phyloP scores from a whole-genome alignment of 2,797 vertebrate genomes.

The Loriculus beryllinus region DNA sequence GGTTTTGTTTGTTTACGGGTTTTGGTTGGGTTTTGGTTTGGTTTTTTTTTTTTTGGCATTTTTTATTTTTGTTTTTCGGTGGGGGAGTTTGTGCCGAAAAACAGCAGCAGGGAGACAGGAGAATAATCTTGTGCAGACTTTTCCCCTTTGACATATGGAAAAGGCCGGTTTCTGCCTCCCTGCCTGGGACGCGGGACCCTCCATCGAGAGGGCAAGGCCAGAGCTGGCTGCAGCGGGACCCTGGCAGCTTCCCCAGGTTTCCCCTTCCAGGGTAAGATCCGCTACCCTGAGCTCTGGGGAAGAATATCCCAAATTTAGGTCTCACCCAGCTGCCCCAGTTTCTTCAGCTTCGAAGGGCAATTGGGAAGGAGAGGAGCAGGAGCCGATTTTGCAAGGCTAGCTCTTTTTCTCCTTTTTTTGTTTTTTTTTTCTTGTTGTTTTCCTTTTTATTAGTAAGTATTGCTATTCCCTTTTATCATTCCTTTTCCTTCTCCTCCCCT shows the following conservation, averaged over 20 bases:
- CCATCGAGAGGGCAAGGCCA: rapidly evolving
- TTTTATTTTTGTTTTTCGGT: neutral
- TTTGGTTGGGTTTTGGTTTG: rapidly evolving
- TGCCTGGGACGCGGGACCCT: rapidly evolving
- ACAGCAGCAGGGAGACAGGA: neutral
- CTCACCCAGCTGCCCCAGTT: neutral
- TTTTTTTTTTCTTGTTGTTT: neutral
- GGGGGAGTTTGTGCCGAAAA: neutral
- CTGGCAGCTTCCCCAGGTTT: neutral
- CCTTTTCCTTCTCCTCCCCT: neutral
- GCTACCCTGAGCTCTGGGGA: neutral
- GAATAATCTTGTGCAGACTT: neutral
- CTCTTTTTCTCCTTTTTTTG: neutral
- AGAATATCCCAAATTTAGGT: neutral
- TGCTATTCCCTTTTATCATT: neutral
- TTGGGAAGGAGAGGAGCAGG: neutral
- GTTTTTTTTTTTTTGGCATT: neutral
- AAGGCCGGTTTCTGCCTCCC: neutral
- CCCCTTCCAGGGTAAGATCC: neutral
- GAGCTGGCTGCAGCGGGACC: too few relatives aligned
- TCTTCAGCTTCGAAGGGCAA: neutral
- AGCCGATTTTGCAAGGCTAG: neutral
- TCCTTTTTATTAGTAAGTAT: neutral
- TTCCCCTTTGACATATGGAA: neutral
- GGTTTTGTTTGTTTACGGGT: neutral